phyloP scores from a whole-genome alignment of 2,797 vertebrate genomes.

The Microhierax caerulescens region DNA sequence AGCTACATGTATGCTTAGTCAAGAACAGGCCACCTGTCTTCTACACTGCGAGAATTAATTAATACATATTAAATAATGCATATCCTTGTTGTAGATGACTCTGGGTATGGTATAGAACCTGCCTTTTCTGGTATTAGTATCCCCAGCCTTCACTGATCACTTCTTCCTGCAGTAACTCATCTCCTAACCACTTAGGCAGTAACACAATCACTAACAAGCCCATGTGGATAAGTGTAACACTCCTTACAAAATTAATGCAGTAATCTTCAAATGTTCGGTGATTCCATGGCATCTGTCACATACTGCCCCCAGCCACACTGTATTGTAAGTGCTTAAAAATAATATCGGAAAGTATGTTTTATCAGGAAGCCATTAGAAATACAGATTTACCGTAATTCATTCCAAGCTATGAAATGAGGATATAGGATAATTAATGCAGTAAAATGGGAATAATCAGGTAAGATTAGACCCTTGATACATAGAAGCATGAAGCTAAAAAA shows the following conservation, averaged over 20 bases:
- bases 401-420: not conserved
- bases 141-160: not conserved
- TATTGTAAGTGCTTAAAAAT: conserved; percentile 26
- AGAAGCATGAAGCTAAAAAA: not conserved
- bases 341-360: not conserved
- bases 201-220: not conserved
- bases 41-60: not conserved
- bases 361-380: not conserved
- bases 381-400: not conserved
- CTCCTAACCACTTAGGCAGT: not conserved
- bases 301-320: not conserved
- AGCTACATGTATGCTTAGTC: not conserved
- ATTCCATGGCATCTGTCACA: not conserved
- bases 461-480: not conserved
- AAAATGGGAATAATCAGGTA: not conserved
- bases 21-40: not conserved
- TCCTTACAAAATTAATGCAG: not conserved
- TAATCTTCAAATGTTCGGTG: not conserved
- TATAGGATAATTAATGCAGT: not conserved
- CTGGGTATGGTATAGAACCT: not conserved
- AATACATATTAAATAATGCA: not conserved
- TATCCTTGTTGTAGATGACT: not conserved
- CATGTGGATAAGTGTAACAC: not conserved
- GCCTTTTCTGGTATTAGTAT: not conserved
- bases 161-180: not conserved